These are phyloP conservation scores for Sycophaga agraensis DNA, from an alignment of 1,140 invertebrate genomes.

Conservation along the genomic window DNA sequence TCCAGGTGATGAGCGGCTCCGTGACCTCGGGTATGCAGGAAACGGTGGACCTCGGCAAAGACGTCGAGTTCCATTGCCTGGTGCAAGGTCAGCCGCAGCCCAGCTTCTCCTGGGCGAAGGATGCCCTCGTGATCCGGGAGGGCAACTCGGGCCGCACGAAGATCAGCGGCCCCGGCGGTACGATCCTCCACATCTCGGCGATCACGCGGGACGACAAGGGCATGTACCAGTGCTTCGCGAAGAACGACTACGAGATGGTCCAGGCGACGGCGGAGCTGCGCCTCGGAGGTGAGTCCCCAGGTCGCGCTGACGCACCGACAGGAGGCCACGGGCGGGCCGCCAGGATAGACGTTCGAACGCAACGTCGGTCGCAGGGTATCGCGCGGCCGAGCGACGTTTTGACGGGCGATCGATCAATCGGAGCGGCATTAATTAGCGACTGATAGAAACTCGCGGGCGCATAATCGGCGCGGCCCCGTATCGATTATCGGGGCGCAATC, in stretches of 20 bases:
- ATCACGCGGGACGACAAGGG: constrained; percentile 78
- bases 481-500: too few species aligned
- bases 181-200: constrained; percentile 61
- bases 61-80: constrained; percentile 81
- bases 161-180: constrained; percentile 47
- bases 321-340: too few species aligned
- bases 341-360: too few species aligned
- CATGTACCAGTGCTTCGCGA: constrained; percentile 88
- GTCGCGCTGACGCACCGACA: too few species aligned
- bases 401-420: too few species aligned
- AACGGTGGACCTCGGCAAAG: constrained; percentile 78
- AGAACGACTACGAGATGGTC: constrained; percentile 81
- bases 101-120: constrained; percentile 80
- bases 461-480: too few species aligned
- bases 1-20: too few species aligned
- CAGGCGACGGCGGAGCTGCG: constrained; percentile 80
- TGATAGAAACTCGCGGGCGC: too few species aligned
- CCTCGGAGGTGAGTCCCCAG: constrained; percentile 68
- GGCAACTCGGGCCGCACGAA: constrained; percentile 54
- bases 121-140: constrained; percentile 71
- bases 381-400: too few species aligned
- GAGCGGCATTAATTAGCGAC: too few species aligned
- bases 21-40: too few species aligned
- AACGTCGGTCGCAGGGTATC: too few species aligned
- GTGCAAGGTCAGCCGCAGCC: constrained; percentile 81